Conservation (phyloP, 2,113 vertebrate species). For the Prochilodus magdalenae region DNA sequence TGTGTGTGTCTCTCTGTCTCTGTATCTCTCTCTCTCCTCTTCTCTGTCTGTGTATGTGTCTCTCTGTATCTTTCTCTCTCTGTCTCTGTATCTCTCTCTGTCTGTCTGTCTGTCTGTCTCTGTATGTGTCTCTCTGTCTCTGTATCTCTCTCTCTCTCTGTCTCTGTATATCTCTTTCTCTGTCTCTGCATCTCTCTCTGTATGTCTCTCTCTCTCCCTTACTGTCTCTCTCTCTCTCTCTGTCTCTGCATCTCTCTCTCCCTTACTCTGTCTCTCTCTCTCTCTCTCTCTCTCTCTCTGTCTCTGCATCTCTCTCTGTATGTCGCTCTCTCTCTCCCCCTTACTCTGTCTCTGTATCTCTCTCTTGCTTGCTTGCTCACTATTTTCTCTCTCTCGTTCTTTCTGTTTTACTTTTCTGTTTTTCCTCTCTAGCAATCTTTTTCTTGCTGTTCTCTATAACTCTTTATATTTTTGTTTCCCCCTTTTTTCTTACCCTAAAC, state of each 20-base stretch:
- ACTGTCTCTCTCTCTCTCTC: too few relatives aligned
- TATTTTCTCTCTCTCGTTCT: not conserved
- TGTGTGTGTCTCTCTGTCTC: conserved; percentile 16
- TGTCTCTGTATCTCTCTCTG: not conserved
- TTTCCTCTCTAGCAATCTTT: not conserved
- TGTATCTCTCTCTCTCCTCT: too few relatives aligned
- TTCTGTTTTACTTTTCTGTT: not conserved
- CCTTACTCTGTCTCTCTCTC: too few relatives aligned
- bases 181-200: not conserved
- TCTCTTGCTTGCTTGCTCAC: not conserved
- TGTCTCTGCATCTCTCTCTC: not conserved
- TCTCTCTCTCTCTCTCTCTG: too few relatives aligned
- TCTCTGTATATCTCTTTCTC: not conserved
- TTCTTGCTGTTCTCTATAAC: too few relatives aligned
- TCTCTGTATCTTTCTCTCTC: conserved; percentile 1
- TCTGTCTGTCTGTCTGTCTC: too few relatives aligned
- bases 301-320: too few relatives aligned
- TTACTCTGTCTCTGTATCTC: not conserved
- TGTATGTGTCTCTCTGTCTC: not conserved
- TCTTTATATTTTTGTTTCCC: not conserved
- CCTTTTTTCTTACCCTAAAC: not conserved
- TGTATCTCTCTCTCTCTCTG: too few relatives aligned
- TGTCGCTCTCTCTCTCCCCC: too few relatives aligned
- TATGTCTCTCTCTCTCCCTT: not conserved
- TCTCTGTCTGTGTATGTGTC: too few relatives aligned